These are phyloP conservation scores for Andrena camellia DNA, from an alignment of 2,888 invertebrate genomes.

Conservation along the genomic window DNA sequence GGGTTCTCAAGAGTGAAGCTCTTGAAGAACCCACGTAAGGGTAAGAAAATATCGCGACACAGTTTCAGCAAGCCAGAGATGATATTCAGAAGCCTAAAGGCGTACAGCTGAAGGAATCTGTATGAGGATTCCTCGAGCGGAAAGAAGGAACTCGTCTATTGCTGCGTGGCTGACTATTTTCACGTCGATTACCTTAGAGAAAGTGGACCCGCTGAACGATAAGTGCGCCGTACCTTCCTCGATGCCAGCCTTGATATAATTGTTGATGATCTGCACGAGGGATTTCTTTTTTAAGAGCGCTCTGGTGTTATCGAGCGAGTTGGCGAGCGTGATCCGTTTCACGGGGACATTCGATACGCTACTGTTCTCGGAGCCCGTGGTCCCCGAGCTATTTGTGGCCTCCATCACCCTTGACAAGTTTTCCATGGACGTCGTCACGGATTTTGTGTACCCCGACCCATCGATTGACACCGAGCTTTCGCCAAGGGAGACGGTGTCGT, in stretches of 20 bases:
- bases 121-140: too few relatives aligned
- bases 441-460: conserved; percentile 53
- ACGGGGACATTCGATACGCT: conserved; percentile 57
- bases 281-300: conserved; percentile 66
- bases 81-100: too few relatives aligned
- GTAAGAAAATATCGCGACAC: too few relatives aligned
- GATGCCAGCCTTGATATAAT: conserved; percentile 75
- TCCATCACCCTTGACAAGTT: conserved; percentile 54
- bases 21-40: too few relatives aligned
- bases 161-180: background rate
- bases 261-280: conserved; percentile 74
- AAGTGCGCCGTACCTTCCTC: conserved; percentile 70
- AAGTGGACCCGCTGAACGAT: background rate
- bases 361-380: conserved; percentile 52
- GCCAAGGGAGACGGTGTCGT: conserved; percentile 14
- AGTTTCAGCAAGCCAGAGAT: too few relatives aligned
- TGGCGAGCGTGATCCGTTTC: conserved; percentile 40
- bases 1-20: too few relatives aligned
- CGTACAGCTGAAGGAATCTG: too few relatives aligned
- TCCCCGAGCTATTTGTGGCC: conserved; percentile 45
- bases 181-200: background rate
- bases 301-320: conserved; percentile 50
- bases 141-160: background rate
- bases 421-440: conserved; percentile 51
- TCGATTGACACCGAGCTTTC: conserved; percentile 44